These are phyloP conservation scores for Mobula birostris DNA, from an alignment of 2,113 vertebrate genomes.

Conservation along the genomic window DNA sequence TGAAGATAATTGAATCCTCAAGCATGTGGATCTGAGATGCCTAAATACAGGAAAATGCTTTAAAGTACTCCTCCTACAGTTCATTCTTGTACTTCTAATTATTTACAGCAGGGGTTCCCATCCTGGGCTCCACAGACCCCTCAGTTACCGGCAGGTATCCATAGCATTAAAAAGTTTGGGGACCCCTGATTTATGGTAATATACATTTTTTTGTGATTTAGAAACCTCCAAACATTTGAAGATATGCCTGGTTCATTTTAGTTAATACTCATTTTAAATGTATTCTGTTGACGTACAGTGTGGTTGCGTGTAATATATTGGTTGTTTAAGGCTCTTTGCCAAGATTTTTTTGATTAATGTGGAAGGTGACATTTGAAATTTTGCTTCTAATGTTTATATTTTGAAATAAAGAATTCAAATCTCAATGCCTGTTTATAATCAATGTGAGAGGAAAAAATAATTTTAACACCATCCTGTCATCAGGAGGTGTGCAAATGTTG, in stretches of 20 bases:
- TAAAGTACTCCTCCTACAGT: neutral
- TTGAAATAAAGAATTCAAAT: slow-evolving; percentile 35
- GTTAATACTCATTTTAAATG: neutral
- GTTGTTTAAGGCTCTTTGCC: neutral
- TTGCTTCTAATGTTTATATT: slow-evolving; percentile 18
- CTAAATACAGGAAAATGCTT: neutral
- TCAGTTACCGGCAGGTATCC: too few species aligned
- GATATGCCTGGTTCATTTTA: neutral
- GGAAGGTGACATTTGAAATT: slow-evolving; percentile 1
- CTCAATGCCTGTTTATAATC: neutral
- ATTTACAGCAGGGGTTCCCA: too few species aligned
- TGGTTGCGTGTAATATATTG: neutral
- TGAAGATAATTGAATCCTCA: neutral
- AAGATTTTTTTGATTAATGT: slow-evolving; percentile 6
- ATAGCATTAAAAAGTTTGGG: too few species aligned
- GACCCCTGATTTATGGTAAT: neutral
- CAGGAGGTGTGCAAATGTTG: neutral
- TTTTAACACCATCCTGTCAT: neutral
- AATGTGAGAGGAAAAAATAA: neutral
- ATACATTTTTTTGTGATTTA: neutral
- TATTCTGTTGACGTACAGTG: neutral
- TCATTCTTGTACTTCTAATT: slow-evolving; percentile 5
- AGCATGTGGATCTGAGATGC: too few species aligned
- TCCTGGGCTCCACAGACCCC: too few species aligned
- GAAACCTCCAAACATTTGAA: neutral